A percentile compares a stretch with the other conserved stretches of the same genome.
Evolutionary conservation across 1,140 invertebrate genomes (phyloP).

Genomic region (Atta texana): DNA sequence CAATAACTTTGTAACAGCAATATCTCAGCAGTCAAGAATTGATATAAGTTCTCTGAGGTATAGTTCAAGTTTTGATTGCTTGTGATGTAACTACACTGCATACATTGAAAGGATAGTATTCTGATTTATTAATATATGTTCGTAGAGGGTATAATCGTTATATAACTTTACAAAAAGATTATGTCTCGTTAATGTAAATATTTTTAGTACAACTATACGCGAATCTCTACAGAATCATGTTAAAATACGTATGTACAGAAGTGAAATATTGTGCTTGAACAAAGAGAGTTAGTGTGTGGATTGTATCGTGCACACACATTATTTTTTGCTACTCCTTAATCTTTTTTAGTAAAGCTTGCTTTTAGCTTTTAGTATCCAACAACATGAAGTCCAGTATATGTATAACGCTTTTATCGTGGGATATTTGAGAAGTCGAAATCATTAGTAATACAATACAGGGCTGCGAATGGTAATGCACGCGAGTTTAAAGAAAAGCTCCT

Average conservation of each 20-base stretch:
- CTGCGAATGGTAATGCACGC: neutral
- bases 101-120: neutral
- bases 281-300: neutral
- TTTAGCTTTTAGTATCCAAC: conserved; percentile 42
- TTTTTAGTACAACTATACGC: neutral
- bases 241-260: neutral
- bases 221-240: no score
- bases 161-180: neutral
- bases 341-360: conserved; percentile 49
- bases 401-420: conserved; percentile 35
- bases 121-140: neutral
- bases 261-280: conserved; percentile 13
- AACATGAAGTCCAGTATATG: neutral
- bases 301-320: neutral
- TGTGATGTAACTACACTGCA: conserved; percentile 25
- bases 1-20: conserved; percentile 31
- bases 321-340: conserved; percentile 22
- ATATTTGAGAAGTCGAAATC: conserved; percentile 33
- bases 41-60: conserved; percentile 30
- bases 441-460: conserved; percentile 35
- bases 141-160: neutral
- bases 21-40: conserved; percentile 12
- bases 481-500: neutral
- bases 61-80: conserved; percentile 30
- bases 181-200: neutral